phyloP scores from a whole-genome alignment of 1,140 invertebrate genomes.

The Sinonovacula constricta region DNA sequence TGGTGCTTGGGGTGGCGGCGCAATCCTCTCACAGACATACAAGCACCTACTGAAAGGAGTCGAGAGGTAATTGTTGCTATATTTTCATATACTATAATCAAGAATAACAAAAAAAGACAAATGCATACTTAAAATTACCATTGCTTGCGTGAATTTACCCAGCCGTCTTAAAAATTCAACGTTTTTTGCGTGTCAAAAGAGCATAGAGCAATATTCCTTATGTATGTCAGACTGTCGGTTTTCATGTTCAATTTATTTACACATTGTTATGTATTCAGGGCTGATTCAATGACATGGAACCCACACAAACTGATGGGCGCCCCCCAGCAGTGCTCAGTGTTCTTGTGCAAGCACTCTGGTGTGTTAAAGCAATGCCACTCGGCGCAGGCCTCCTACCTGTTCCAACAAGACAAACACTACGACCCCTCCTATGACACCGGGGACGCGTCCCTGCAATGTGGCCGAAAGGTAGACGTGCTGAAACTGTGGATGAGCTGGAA shows the following conservation, averaged over 20 bases:
- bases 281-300: slow-evolving; percentile 98
- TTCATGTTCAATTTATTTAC: not conserved
- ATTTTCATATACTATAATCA: not conserved
- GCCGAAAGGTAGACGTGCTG: slow-evolving; percentile 99
- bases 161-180: no score
- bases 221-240: no score
- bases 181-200: no score
- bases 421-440: slow-evolving; percentile 97
- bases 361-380: slow-evolving; percentile 96
- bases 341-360: slow-evolving; percentile 98
- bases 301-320: slow-evolving; percentile 99
- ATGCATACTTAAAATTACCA: no score
- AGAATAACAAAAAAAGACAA: no score
- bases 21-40: slow-evolving; percentile 95
- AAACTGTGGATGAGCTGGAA: slow-evolving; percentile 97
- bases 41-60: slow-evolving; percentile 92
- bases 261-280: slow-evolving; percentile 82
- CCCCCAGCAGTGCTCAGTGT: slow-evolving; percentile 95
- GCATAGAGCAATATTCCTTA: no score
- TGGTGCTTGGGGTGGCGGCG: slow-evolving; percentile 98
- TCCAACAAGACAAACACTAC: slow-evolving; percentile 99
- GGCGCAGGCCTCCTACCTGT: slow-evolving; percentile 98
- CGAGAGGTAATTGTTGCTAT: slow-evolving; percentile 87
- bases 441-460: slow-evolving; percentile 99
- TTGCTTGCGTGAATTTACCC: no score